Base-by-base conservation (phyloP, 2,797 vertebrate species). In the Cirrhinus mrigala region DNA sequence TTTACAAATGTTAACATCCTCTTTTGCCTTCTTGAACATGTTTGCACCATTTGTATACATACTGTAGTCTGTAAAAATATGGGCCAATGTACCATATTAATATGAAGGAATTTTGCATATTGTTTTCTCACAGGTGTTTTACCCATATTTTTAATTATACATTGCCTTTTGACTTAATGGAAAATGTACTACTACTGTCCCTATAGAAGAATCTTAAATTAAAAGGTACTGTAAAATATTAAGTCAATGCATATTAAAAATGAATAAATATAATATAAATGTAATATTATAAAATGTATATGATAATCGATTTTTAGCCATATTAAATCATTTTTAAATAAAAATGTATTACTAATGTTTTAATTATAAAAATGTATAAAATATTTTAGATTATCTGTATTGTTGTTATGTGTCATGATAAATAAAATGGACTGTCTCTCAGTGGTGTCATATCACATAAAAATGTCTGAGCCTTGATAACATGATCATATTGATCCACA, bases 401-500 rank as follows among this genome's bases (percentile, higher is more conserved):
- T 12, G 0, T 14, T 52, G 24, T n/a, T 33, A 58, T 58, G 29
- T 77, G 29, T 68, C 40, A 79, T 9, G 16, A 50, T 68, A 66
- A 66, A 44, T 68, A 15, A 6, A 58, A 14, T 24, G 44, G n/a
- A 54, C 20, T 27, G 33, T 81, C 37, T 77, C 48, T 75, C 46
- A 44, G 52, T 52, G 6, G 69, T 77, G 82, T 88, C 86, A 86
- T 62, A 48, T 91, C 80, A 85, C 80, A 29, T 74, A 37, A 50
- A 81, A 66, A 33, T 50, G 54, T 68, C 73, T 83, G 6, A 48
- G 84, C 73, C 73, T 33, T 88, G 74, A 88, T 79, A 69, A 80
- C 87, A 87, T 56, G 52, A 60, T 66, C 66, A 40, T 46, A 84
- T 86, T 88, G 91, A 92, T 92, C 89, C 82, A 87, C 88, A 80